Percentiles rank a stretch among this genome's conserved stretches.
phyloP scores from a whole-genome alignment of 2,113 vertebrate species.

The Phyllostomus discolor region DNA sequence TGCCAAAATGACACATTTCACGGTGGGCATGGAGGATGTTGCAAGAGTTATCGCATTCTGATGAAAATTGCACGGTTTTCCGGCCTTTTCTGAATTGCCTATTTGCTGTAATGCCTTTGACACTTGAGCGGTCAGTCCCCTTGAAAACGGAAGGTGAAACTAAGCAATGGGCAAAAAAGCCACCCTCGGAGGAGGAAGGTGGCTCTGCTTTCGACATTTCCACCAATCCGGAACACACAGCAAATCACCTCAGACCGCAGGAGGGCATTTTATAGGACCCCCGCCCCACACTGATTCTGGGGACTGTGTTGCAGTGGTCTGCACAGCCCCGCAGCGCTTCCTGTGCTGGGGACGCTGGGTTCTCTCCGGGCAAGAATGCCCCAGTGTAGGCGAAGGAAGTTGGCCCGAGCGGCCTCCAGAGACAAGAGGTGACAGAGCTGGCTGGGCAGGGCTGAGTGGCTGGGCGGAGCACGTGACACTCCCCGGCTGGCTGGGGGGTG shows the following conservation, averaged over 20 bases:
- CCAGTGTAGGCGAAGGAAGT: background rate
- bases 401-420: background rate
- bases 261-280: background rate
- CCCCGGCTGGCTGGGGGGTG: background rate
- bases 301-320: background rate
- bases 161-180: background rate
- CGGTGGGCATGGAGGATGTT: background rate
- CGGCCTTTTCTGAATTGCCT: background rate
- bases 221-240: background rate
- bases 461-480: constrained; percentile 45
- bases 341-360: background rate
- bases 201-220: background rate
- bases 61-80: background rate
- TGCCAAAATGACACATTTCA: background rate
- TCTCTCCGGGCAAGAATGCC: background rate
- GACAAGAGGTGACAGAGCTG: constrained; percentile 14
- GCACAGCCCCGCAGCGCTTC: background rate
- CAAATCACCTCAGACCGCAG: background rate
- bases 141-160: constrained; percentile 44
- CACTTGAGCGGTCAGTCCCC: background rate
- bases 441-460: constrained; percentile 21
- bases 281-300: background rate
- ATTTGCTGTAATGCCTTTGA: background rate
- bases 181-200: background rate
- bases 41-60: background rate